Evolutionary conservation across 2,113 vertebrate species (phyloP).

Genomic region (Saguinus midas): DNA sequence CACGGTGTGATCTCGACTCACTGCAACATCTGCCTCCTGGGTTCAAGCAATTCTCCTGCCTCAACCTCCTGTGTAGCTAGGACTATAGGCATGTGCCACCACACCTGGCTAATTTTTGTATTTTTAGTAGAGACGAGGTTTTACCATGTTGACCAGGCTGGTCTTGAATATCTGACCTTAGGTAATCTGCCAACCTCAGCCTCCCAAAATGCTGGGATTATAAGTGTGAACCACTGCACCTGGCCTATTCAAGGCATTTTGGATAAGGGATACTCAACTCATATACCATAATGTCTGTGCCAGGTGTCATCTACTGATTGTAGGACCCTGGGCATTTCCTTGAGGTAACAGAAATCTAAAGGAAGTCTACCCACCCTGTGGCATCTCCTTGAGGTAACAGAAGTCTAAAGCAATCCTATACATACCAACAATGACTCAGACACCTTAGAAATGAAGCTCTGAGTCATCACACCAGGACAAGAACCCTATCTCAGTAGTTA

Average conservation of each 20-base stretch:
- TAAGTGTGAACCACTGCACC: no score
- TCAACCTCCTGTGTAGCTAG: no score
- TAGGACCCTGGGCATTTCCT: background rate
- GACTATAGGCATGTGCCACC: no score
- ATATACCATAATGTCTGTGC: background rate
- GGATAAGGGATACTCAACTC: background rate
- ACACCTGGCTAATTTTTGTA: no score
- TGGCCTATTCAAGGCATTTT: background rate
- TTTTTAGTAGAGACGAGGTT: no score
- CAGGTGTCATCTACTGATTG: background rate
- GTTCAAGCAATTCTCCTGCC: no score
- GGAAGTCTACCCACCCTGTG: background rate
- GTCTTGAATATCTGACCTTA: no score
- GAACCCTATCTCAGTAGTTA: background rate
- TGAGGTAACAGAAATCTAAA: background rate
- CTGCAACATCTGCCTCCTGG: no score
- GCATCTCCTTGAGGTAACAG: background rate
- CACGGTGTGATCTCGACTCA: no score
- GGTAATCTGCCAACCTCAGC: no score
- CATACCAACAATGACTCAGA: constrained; percentile 21
- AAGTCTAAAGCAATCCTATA: background rate
- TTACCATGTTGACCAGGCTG: no score
- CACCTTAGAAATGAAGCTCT: background rate
- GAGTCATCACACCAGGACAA: constrained; percentile 36
- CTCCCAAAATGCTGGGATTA: no score